Conservation (phyloP, 2,888 invertebrate species). For the Malthinus seriepunctatus region DNA sequence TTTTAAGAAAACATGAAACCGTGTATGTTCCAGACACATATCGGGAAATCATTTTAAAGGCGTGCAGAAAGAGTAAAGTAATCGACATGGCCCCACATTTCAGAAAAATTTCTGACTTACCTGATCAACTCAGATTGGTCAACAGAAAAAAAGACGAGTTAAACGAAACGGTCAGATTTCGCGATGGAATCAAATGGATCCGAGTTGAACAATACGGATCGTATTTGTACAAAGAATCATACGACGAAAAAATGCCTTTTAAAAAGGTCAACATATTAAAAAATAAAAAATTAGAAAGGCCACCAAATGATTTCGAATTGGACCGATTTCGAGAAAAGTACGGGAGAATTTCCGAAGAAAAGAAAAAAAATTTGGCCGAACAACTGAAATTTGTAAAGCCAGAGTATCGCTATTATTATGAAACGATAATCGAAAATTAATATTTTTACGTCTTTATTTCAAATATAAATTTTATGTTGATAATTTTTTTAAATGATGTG, state of each 20-base stretch:
- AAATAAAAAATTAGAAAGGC: neutral
- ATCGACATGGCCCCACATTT: slow-evolving; percentile 36
- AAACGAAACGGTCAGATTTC: neutral
- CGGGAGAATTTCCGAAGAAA: neutral
- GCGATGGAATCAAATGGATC: neutral
- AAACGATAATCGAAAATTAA: neutral
- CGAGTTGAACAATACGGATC: too few relatives aligned
- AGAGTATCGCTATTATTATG: neutral
- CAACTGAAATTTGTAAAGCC: neutral
- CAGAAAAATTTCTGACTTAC: slow-evolving; percentile 27
- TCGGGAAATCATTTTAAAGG: slow-evolving; percentile 34
- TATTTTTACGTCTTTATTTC: neutral
- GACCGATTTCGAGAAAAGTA: neutral
- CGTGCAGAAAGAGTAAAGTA: slow-evolving; percentile 33
- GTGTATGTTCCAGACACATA: slow-evolving; percentile 39
- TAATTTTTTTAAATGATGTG: neutral
- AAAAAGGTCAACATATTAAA: neutral
- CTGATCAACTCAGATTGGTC: neutral
- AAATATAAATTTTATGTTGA: neutral
- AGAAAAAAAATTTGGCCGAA: neutral
- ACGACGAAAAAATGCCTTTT: neutral
- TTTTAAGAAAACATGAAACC: slow-evolving; percentile 39
- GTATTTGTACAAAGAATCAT: neutral
- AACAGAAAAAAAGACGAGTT: neutral
- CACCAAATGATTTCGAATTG: neutral